Base-by-base conservation (phyloP, 2,797 vertebrate genomes). In the Oreochromis grahami region DNA sequence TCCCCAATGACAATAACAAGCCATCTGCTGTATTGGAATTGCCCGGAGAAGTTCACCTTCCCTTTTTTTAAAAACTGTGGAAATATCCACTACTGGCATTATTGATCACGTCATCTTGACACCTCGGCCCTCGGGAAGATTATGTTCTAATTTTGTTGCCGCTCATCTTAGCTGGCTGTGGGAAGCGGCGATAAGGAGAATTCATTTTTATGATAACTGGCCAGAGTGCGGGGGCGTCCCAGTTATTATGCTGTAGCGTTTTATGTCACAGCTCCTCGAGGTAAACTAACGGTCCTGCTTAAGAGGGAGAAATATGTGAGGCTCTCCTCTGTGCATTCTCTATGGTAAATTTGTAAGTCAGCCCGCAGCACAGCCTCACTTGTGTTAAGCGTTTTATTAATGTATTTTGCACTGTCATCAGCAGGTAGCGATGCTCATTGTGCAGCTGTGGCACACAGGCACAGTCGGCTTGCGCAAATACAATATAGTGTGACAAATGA, bases 81-180 rank as follows among this genome's bases (percentile, higher is more conserved):
- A 91, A 90, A 89, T 79, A 90, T 86, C 86, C 83, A 70, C 83
- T 89, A 65, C 70, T 88, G 88, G 83, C 87, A 43, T 89, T 93
- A 94, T 94, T 85, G 93, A 95, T 95, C 93, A 32, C 41, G 81
- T 87, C 82, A 88, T 79, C 63, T 92, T 26, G 32, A 84, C 53
- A 52, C 86, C 78, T 84, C 41, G 3, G 84, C 87, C 86, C 83
- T 81, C 12, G 12, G 89, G 88, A 86, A 88, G 90, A 93, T 90
- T 86, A 88, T 60, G 77, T 88, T 90, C 88, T 93, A 85, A 91
- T 94, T 93, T 87, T 88, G 87, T 26, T 82, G 77, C 80, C 2
- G 17, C 87, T 87, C 32, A 70, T 86, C 87, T 86, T 77, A 38
- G 80, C 76, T 34, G 76, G 82, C 85, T 79, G 79, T 79, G 87